A percentile compares a stretch with the other conserved stretches of the same genome.
phyloP scores from a whole-genome alignment of 2,888 invertebrate genomes.

The Amorpha juglandis region DNA sequence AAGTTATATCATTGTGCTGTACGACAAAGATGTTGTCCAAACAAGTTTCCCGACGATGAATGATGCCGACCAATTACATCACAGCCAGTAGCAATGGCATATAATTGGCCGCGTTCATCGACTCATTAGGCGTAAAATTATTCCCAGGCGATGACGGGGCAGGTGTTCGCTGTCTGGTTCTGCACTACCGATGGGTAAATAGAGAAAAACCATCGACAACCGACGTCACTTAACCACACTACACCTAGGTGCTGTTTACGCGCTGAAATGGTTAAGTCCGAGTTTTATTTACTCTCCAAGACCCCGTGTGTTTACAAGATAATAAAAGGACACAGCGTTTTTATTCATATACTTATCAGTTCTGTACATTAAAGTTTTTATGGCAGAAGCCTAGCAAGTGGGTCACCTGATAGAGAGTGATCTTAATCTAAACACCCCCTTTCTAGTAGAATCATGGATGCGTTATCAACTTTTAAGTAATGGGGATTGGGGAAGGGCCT shows the following conservation, averaged over 20 bases:
- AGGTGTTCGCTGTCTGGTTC: constrained; percentile 58
- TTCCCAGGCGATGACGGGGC: constrained; percentile 54
- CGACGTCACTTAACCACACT: constrained; percentile 43
- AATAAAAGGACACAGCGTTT: too few relatives aligned
- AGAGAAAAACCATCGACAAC: constrained; percentile 48
- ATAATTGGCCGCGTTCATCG: constrained; percentile 55
- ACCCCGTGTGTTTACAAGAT: constrained; percentile 20
- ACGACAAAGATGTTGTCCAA: constrained; percentile 25
- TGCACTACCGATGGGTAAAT: constrained; percentile 50
- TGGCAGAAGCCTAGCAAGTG: too few relatives aligned
- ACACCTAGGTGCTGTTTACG: constrained; percentile 37
- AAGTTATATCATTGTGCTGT: constrained; percentile 1
- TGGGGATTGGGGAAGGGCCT: too few relatives aligned
- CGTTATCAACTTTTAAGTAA: too few relatives aligned
- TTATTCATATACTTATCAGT: too few relatives aligned
- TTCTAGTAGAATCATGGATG: too few relatives aligned
- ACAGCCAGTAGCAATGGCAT: constrained; percentile 51
- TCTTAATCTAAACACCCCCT: too few relatives aligned
- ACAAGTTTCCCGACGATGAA: constrained; percentile 37
- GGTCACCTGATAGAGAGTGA: too few relatives aligned
- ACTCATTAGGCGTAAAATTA: constrained; percentile 65
- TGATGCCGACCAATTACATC: constrained; percentile 44
- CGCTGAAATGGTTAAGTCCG: constrained; percentile 41
- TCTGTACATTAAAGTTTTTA: too few relatives aligned
- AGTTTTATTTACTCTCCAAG: constrained; percentile 34